Evolutionary conservation across 2,888 invertebrate species (phyloP), one percentile per base, ranked within the genome.

Genomic region (Melinaea marsaeus): DNA sequence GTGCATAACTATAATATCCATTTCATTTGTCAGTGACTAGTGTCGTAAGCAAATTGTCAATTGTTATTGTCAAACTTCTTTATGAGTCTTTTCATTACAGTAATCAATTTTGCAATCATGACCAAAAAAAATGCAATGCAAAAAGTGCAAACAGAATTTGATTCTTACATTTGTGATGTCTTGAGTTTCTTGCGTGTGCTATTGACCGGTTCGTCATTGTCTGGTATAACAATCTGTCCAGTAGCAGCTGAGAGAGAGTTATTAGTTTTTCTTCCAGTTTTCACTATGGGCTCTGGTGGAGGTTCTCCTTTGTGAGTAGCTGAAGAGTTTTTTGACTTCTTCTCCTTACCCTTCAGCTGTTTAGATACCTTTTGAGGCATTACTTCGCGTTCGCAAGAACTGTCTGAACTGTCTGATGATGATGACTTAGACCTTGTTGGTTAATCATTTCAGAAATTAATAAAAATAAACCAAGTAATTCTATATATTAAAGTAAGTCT

Each of bases 171-270:
- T 88, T 94, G 93, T n/a, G 94, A 93, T 22, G 93, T 93, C 78
- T 94, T 93, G 46, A 93, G 81, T 79, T 93, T 94, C 74, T 92
- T 93, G 72, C 92, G 80, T 69, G 90, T 89, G 69, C 89, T 87
- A 72, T 81, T 88, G 55, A 81, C 78, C 0, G 88, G 89, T 62
- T 89, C 90, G 58, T 84, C 86, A 70, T 80, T 85, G 71, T 90
- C 91, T 32, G 86, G 94, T 80, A 96, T 95, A 63, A 96, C 92
- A 69, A 96, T 95, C 80, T 96, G 95, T 37, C 96, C 96, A 2
- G 96, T 95, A 59, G 95, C 94, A 11, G 95, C 95, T 2, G 96
- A 95, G 57, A 97, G 88, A 0, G 96, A 96, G 84, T 96, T 96
- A 79, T 97, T 97, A 9, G 96, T 97, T 84, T 96, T 96, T 65